Conservation (phyloP, 2,797 vertebrate species). For the Pyrocephalus nanus region DNA sequence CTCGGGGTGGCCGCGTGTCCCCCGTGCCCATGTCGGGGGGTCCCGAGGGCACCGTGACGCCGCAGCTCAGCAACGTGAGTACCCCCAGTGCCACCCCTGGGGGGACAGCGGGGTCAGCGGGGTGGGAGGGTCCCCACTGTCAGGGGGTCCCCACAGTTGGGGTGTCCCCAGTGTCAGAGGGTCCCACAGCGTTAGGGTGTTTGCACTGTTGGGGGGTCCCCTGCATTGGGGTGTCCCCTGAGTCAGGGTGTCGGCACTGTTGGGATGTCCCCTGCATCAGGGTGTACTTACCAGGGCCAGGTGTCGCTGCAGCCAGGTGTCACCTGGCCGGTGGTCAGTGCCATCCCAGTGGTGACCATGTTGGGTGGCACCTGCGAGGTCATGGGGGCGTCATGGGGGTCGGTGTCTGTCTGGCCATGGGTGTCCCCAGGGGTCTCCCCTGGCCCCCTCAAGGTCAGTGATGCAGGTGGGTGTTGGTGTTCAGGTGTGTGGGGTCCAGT, state of each 20-base stretch:
- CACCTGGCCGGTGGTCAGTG: rapidly evolving
- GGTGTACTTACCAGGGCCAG: background rate
- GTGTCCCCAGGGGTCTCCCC: background rate
- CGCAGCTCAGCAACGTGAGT: conserved; percentile 36
- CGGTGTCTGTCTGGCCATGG: background rate
- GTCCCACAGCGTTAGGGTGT: too few relatives aligned
- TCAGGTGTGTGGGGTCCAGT: background rate
- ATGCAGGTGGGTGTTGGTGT: background rate
- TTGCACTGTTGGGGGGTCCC: too few relatives aligned
- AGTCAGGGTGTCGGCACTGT: too few relatives aligned
- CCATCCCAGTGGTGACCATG: rapidly evolving
- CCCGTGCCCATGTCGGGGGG: background rate
- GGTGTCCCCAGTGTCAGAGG: rapidly evolving
- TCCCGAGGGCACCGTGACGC: background rate
- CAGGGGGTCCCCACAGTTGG: background rate
- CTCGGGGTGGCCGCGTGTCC: background rate
- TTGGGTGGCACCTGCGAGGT: background rate
- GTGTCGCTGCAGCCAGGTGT: background rate
- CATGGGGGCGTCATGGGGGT: rapidly evolving
- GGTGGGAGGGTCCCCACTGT: rapidly evolving
- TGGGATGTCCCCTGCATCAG: rapidly evolving
- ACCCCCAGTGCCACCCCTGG: background rate
- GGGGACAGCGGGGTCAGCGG: background rate
- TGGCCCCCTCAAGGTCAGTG: background rate
- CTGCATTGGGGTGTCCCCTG: too few relatives aligned